Base-by-base conservation (phyloP, 2,797 vertebrate species). In the Falco naumanni region DNA sequence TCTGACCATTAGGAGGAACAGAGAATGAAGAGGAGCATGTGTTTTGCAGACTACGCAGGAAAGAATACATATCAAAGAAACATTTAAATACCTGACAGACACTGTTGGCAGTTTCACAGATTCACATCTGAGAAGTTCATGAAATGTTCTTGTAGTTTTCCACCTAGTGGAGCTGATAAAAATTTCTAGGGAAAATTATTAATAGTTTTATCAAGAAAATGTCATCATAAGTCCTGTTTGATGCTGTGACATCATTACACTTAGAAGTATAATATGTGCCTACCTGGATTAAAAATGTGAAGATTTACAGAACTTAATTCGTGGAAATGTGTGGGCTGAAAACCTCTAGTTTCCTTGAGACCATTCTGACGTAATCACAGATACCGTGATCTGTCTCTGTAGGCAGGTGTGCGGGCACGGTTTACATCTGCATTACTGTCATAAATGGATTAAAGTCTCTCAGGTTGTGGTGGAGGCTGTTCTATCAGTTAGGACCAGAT, bases 131-230 rank as follows among this genome's bases (percentile, higher is more conserved):
- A 92, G 71, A 89, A 85, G 26, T 71, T 87, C 34, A 82, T 54
- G 47, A 92, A 93, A 94, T 31, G 11, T 74, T 80, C 51, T 39
- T 77, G 43, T 84, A n/a, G 14, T 65, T 94, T 96, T 83, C 28
- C 34, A 24, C 5, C 10, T 39, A 60, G 39, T 50, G 41, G 47
- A 84, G 48, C 37, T 71, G 14, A 51, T 80, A 83, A 71, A 83
- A 70, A 61, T 54, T 28, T 31, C 11, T 57, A 75, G 25, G 61
- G 29, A 43, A 89, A 90, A 80, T 24, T 50, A 57, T 54, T 79
- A 66, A 65, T 45, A 65, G 14, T 70, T 87, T 74, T 89, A 70
- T 75, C 29, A 72, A 70, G 50, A 54, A 89, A 89, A 84, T 47
- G 11, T 64, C 19, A 28, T 48, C 45, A 47, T 8, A 88, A 65